Conservation (phyloP, 2,797 vertebrate genomes). For the Muraenolepis orangiensis region DNA sequence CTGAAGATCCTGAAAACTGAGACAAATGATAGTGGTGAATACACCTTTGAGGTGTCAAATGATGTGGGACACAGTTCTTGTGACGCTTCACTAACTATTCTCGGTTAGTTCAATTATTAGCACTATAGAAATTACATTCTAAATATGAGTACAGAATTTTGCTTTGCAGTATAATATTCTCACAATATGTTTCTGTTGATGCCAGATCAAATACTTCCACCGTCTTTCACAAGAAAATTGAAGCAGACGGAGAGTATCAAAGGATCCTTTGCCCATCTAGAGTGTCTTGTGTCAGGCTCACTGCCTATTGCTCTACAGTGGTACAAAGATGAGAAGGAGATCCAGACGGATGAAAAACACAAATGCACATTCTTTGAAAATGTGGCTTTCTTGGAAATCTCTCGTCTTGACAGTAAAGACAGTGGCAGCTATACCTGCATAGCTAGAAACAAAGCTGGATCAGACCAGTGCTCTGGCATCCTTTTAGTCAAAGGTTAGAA, state of each 20-base stretch:
- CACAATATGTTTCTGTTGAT: constrained; percentile 45
- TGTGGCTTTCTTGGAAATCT: constrained; percentile 86
- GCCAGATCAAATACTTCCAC: constrained; percentile 95
- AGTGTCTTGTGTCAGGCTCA: constrained; percentile 94
- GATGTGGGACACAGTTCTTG: constrained; percentile 89
- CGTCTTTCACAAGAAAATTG: constrained; percentile 93
- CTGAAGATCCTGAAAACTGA: constrained; percentile 89
- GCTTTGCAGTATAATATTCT: constrained; percentile 7
- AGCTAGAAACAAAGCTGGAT: constrained; percentile 84
- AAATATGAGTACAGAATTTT: background rate
- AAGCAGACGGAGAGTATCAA: constrained; percentile 93
- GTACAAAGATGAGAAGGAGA: constrained; percentile 90
- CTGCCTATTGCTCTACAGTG: constrained; percentile 91
- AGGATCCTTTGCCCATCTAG: constrained; percentile 90
- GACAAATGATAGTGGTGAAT: constrained; percentile 87
- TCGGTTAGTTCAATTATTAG: constrained; percentile 80
- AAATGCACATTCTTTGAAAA: constrained; percentile 88
- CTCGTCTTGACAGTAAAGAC: constrained; percentile 79
- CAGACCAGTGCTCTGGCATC: constrained; percentile 80
- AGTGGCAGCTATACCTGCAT: constrained; percentile 83
- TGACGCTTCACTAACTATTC: constrained; percentile 83
- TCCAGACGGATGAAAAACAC: constrained; percentile 80
- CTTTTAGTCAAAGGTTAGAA: constrained; percentile 87
- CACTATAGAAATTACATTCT: background rate
- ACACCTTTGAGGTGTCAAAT: constrained; percentile 90